Evolutionary conservation across 2,888 invertebrate species (phyloP).

Genomic region (Hyposoter dolosus): DNA sequence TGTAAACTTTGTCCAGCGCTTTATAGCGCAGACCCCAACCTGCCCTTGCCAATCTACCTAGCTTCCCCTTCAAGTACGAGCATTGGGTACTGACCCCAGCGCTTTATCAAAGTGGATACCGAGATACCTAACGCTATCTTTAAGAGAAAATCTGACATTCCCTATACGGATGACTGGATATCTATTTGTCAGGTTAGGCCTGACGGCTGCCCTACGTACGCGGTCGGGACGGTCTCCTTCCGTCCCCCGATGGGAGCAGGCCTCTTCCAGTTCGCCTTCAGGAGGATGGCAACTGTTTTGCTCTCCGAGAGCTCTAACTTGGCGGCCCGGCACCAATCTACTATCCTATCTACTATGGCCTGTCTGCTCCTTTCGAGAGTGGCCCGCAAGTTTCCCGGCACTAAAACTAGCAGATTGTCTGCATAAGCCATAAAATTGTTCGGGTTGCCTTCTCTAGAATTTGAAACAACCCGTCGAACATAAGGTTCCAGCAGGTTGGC

Average conservation of each 20-base stretch:
- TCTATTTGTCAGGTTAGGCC: neutral
- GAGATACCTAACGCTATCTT: neutral
- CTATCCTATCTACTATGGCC: too few relatives aligned
- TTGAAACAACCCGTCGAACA: too few relatives aligned
- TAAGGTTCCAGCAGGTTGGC: too few relatives aligned
- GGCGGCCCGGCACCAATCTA: too few relatives aligned
- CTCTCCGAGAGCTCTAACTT: neutral
- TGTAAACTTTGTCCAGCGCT: too few relatives aligned
- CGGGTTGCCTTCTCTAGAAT: neutral
- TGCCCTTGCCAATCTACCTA: neutral
- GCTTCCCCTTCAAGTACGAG: neutral
- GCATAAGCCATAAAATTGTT: neutral
- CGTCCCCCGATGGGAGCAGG: constrained; percentile 4
- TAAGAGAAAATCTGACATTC: neutral
- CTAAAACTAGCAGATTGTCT: too few relatives aligned
- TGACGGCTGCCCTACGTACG: neutral
- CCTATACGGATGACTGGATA: too few relatives aligned
- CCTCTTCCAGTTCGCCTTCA: constrained; percentile 20
- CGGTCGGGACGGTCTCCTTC: constrained; percentile 36
- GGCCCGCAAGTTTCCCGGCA: too few relatives aligned
- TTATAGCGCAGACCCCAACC: neutral
- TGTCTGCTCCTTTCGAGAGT: too few relatives aligned
- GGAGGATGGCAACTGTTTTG: constrained; percentile 2
- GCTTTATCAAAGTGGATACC: constrained; percentile 15
- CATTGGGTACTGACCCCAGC: neutral